These are phyloP conservation scores for Osmerus mordax DNA, from an alignment of 2,113 vertebrate genomes.

Conservation along the genomic window DNA sequence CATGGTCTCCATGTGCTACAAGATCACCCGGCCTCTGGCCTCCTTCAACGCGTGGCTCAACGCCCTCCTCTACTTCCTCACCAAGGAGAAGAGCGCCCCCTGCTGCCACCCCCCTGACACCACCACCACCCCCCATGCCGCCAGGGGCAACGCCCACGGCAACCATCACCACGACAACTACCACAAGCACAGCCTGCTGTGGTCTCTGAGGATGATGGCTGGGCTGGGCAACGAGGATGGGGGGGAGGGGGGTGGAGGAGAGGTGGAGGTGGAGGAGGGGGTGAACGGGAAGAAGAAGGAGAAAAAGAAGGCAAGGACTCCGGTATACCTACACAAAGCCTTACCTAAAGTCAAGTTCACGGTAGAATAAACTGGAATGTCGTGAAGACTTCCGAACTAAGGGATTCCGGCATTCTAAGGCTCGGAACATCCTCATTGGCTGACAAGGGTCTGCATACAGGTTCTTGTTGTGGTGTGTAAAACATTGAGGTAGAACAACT, in stretches of 20 bases:
- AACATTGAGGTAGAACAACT: too few relatives aligned
- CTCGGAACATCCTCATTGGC: too few relatives aligned
- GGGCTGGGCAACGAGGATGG: slow-evolving; percentile 57
- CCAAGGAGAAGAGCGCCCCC: slow-evolving; percentile 71
- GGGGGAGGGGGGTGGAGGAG: slow-evolving; percentile 31
- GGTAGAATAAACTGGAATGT: slow-evolving; percentile 28
- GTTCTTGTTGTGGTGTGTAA: too few relatives aligned
- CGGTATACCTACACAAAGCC: slow-evolving; percentile 30
- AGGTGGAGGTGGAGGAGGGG: slow-evolving; percentile 18
- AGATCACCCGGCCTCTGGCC: slow-evolving; percentile 78
- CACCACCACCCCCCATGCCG: not conserved
- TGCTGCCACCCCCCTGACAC: slow-evolving; percentile 59
- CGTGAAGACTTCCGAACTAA: not conserved
- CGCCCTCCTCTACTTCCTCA: slow-evolving; percentile 79
- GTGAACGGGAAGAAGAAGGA: slow-evolving; percentile 39
- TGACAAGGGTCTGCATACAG: too few relatives aligned
- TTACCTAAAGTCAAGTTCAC: slow-evolving; percentile 37
- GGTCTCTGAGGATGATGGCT: slow-evolving; percentile 63
- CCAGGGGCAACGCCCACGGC: too few relatives aligned
- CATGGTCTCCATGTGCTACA: slow-evolving; percentile 80
- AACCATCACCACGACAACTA: slow-evolving; percentile 16
- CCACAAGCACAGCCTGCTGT: slow-evolving; percentile 47
- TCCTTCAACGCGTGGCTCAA: slow-evolving; percentile 82
- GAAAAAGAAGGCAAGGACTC: slow-evolving; percentile 34
- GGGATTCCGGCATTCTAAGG: not conserved